These are phyloP conservation scores for Battus philenor DNA, from an alignment of 1,140 invertebrate genomes.

Conservation along the genomic window DNA sequence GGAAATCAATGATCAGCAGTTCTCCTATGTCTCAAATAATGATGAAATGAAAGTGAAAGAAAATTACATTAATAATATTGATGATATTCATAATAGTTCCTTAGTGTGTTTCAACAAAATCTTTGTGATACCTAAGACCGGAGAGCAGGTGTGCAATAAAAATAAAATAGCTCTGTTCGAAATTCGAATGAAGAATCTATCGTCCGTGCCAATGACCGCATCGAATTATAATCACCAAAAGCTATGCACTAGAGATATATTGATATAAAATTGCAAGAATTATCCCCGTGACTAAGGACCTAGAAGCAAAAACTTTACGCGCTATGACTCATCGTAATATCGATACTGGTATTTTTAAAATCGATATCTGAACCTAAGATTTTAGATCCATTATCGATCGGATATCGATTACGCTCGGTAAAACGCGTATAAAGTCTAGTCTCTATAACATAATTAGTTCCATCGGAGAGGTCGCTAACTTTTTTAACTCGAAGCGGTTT, in stretches of 20 bases:
- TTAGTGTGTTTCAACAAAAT: no score
- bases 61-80: neutral
- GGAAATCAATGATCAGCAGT: no score
- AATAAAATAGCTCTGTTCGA: no score
- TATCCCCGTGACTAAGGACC: neutral
- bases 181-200: slow-evolving; percentile 1
- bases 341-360: neutral
- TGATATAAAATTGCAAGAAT: slow-evolving; percentile 1
- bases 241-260: neutral
- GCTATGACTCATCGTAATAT: neutral
- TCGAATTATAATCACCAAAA: neutral
- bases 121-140: no score
- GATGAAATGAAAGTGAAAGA: neutral
- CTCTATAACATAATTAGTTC: slow-evolving; percentile 4
- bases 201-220: neutral
- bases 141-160: no score
- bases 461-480: neutral
- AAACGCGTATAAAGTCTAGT: slow-evolving; percentile 7
- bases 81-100: no score
- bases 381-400: slow-evolving; percentile 5
- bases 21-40: no score
- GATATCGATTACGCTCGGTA: neutral
- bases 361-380: neutral
- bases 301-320: slow-evolving; percentile 4
- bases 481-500: neutral